Evolutionary conservation across 2,888 invertebrate species (phyloP), one percentile per base, ranked within the genome.

Genomic region (Acanthosepion pharaonis): DNA sequence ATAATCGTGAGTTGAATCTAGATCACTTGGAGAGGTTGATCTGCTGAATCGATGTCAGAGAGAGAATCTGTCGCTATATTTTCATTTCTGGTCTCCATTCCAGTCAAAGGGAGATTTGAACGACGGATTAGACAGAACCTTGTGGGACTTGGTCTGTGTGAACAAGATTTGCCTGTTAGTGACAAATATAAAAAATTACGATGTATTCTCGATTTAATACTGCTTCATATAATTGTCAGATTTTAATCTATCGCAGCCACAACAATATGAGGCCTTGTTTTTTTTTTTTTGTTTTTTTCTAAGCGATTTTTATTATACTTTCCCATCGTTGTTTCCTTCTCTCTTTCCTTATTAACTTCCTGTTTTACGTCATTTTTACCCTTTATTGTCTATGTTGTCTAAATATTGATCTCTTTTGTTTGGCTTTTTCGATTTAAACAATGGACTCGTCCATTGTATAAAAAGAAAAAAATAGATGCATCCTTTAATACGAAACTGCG

Each of bases 101-200:
- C 92, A 92, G 25, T 92, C 51, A 92, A 92, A 92, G 48, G 28
- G 49, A 53, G 49, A 49, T 92, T 53, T 92, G n/a, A 53, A 92
- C 92, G 92, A 53, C 18, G 92, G 78, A n/a, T 59, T 78, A 23
- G 33, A n/a, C 15, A n/a, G n/a, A 0, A n/a, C 78, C 78, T 78
- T 78, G 33, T 78, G 78, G n/a, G 78, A 78, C 78, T 78, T 78
- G 78, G n/a, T 78, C 78, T 78, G 78, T 78, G 78, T 78, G 78
- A 78, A 78, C n/a, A 78, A 78, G 78, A n/a, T 15, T 78, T 78
- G n/a, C 11, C 15, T 33, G n/a, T 5, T 23, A n/a, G n/a, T 78
- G 78, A 78, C n/a, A 78, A 78, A 78, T n/a, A 78, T 78, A 33
- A 78, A 78, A 78, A 15, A 78, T 78, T n/a, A 78, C n/a, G 78